Evolutionary conservation across 23 tunicate species (phyloP).

Genomic region (Trididemnum clinides): DNA sequence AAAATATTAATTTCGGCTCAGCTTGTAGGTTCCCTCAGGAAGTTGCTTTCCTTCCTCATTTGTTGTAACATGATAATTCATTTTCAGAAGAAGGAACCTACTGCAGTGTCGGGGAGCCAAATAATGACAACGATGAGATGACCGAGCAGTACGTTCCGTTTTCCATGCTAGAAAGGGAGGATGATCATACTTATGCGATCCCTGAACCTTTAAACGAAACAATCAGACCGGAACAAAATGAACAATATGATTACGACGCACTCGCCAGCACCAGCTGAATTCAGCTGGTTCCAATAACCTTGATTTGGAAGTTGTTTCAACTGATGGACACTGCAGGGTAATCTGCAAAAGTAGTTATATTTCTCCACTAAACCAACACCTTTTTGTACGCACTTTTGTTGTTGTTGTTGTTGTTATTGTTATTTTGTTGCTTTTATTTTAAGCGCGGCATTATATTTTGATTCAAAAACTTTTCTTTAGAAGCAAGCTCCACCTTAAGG

Average conservation of each 20-base stretch:
- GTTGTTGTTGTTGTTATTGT: not conserved
- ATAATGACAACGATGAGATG: not conserved
- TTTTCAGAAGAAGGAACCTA: conserved; percentile 2
- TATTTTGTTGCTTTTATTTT: no score
- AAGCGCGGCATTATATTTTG: not conserved
- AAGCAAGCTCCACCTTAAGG: no score
- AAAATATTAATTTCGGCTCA: no score
- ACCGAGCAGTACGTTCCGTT: not conserved
- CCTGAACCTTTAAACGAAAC: not conserved
- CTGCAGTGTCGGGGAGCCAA: not conserved
- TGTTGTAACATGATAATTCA: no score
- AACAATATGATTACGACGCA: not conserved
- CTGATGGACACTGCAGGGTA: no score
- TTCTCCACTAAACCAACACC: no score
- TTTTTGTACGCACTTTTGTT: not conserved
- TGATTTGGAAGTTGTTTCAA: not conserved
- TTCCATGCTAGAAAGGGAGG: not conserved
- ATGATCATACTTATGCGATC: not conserved
- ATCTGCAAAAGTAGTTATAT: no score
- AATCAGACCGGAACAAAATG: not conserved
- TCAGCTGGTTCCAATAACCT: not conserved
- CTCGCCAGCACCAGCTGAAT: not conserved
- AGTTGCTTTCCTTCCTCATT: no score
- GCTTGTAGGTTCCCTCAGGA: no score
- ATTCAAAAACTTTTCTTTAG: not conserved